phyloP scores from a whole-genome alignment of 1,140 invertebrate species.

The Zophobas atratus region DNA sequence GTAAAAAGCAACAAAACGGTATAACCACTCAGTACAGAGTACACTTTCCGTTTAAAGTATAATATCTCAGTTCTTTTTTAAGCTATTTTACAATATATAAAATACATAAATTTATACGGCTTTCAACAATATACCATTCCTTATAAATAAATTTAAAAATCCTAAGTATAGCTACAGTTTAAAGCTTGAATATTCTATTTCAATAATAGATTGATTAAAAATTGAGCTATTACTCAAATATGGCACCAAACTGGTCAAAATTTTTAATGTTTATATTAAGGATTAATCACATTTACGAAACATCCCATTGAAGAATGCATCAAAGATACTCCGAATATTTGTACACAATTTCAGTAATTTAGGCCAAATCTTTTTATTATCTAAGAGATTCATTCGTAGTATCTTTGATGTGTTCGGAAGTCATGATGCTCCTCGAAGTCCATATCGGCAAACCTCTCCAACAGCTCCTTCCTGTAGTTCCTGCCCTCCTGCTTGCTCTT shows the following conservation, averaged over 20 bases:
- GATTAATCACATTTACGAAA: conserved; percentile 66
- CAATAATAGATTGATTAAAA: conserved; percentile 65
- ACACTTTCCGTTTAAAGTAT: conserved; percentile 58
- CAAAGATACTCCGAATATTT: conserved; percentile 56
- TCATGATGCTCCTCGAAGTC: conserved; percentile 66
- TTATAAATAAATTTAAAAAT: conserved; percentile 63
- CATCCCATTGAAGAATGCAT: conserved; percentile 65
- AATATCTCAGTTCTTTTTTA: conserved; percentile 62
- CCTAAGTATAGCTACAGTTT: conserved; percentile 62
- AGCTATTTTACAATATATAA: conserved; percentile 58
- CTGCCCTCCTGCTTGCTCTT: conserved; percentile 63
- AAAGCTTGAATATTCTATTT: conserved; percentile 65
- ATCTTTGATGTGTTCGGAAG: conserved; percentile 62
- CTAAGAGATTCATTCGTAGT: conserved; percentile 62
- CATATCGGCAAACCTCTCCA: conserved; percentile 66
- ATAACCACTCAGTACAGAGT: conserved; percentile 59
- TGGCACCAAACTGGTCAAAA: conserved; percentile 68
- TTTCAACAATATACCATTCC: conserved; percentile 61
- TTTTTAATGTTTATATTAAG: conserved; percentile 54
- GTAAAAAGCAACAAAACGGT: conserved; percentile 40
- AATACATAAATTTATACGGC: conserved; percentile 61
- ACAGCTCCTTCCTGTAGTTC: conserved; percentile 65
- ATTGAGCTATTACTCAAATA: conserved; percentile 69
- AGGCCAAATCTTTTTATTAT: conserved; percentile 39
- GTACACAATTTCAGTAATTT: conserved; percentile 45